A percentile compares a stretch with the other conserved stretches of the same genome.
phyloP scores from a whole-genome alignment of 30 jellyfish, hydroid and myxozoan species.

The Cassiopea andromeda region DNA sequence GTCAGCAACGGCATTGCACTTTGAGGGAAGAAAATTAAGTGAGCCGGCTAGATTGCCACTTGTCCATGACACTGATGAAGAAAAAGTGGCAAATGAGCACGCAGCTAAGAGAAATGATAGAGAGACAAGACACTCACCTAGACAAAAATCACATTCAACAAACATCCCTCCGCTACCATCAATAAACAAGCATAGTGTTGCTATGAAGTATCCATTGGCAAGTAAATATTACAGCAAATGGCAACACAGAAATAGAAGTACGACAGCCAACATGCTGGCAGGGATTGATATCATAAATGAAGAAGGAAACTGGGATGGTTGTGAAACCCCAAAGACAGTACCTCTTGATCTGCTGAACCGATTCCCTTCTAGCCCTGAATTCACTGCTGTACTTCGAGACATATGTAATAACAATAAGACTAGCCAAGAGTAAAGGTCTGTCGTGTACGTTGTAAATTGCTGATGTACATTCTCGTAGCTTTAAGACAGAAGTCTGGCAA shows the following conservation, averaged over 20 bases:
- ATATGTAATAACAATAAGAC: neutral
- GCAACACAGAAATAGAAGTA: neutral
- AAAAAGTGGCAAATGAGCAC: neutral
- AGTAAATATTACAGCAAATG: slow-evolving; percentile 40
- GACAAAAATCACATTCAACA: slow-evolving; percentile 4
- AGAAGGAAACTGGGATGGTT: neutral
- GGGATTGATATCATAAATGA: neutral
- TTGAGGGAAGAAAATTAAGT: neutral
- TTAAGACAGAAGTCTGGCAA: neutral
- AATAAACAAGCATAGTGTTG: slow-evolving; percentile 1
- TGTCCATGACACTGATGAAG: neutral
- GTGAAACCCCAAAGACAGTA: neutral
- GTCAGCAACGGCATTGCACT: neutral
- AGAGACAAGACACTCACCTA: neutral
- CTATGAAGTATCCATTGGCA: slow-evolving; percentile 42
- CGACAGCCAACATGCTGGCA: neutral
- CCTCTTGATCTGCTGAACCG: slow-evolving; percentile 23
- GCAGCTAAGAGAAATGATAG: neutral
- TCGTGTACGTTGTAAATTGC: neutral
- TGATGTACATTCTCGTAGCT: neutral
- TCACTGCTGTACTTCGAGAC: slow-evolving; percentile 37
- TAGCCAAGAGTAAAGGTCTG: neutral
- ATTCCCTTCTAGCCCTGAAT: slow-evolving; percentile 65
- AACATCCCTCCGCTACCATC: slow-evolving; percentile 36
- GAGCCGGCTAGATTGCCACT: slow-evolving; percentile 10